phyloP scores from a whole-genome alignment of 2,888 invertebrate species.

The Caenorhabditis sulstoni region DNA sequence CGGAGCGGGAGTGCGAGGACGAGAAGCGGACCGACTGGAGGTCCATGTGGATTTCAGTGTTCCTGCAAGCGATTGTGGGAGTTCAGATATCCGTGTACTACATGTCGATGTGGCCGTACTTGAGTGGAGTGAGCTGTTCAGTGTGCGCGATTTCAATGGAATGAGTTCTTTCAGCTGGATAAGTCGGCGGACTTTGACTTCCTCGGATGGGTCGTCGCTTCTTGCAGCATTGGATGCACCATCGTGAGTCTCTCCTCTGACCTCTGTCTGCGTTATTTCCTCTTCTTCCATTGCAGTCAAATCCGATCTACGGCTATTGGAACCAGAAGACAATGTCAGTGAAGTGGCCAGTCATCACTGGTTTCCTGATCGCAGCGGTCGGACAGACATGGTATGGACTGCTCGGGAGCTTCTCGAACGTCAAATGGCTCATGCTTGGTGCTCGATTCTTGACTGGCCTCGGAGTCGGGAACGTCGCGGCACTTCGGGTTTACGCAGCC shows the following conservation, averaged over 20 bases:
- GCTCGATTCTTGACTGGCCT: constrained; percentile 64
- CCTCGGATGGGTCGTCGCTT: constrained; percentile 67
- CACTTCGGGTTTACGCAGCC: constrained; percentile 63
- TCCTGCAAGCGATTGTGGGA: constrained; percentile 56
- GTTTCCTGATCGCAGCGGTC: constrained; percentile 57
- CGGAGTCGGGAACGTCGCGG: constrained; percentile 65
- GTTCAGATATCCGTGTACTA: constrained; percentile 66
- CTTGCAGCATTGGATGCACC: constrained; percentile 64
- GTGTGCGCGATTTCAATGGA: neutral
- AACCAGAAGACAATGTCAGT: constrained; percentile 66
- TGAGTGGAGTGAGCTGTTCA: constrained; percentile 58
- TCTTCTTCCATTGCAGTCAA: constrained; percentile 32
- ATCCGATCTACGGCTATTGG: constrained; percentile 67
- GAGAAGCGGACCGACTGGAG: constrained; percentile 55
- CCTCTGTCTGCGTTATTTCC: too few relatives aligned
- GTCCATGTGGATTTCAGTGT: constrained; percentile 62
- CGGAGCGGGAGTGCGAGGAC: constrained; percentile 1
- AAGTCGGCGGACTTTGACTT: constrained; percentile 62
- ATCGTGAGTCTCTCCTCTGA: constrained; percentile 37
- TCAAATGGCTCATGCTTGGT: constrained; percentile 63
- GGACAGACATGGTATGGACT: constrained; percentile 57
- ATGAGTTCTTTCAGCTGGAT: constrained; percentile 59
- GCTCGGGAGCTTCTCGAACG: constrained; percentile 16
- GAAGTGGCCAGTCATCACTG: constrained; percentile 59
- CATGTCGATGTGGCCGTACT: constrained; percentile 69